phyloP scores from a whole-genome alignment of 1,140 invertebrate species.

The Drosophila neocordata region DNA sequence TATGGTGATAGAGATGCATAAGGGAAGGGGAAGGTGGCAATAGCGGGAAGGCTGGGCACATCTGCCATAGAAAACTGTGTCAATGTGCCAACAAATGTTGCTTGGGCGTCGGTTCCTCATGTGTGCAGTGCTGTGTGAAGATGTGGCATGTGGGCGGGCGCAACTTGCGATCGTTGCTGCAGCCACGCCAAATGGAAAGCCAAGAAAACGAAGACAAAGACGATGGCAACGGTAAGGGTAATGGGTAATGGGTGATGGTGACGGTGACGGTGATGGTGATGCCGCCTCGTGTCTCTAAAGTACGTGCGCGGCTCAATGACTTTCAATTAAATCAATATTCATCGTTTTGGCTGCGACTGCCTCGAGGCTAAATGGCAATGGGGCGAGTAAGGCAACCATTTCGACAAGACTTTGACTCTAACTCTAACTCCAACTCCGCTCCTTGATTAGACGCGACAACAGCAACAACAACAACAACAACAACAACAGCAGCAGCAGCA shows the following conservation, averaged over 20 bases:
- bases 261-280: not conserved
- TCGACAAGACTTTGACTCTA: slow-evolving; percentile 37
- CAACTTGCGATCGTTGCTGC: slow-evolving; percentile 59
- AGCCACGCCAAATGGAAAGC: slow-evolving; percentile 70
- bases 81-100: slow-evolving; percentile 68
- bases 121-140: slow-evolving; percentile 36
- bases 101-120: slow-evolving; percentile 56
- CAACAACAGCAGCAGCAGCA: slow-evolving; percentile 29
- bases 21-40: not conserved
- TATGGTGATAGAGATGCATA: slow-evolving; percentile 31
- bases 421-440: slow-evolving; percentile 60
- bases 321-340: slow-evolving; percentile 82
- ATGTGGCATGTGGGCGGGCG: slow-evolving; percentile 74
- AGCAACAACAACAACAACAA: slow-evolving; percentile 46
- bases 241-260: not conserved
- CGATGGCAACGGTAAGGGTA: not conserved
- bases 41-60: slow-evolving; percentile 52
- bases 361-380: slow-evolving; percentile 53
- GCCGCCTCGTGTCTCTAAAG: slow-evolving; percentile 57
- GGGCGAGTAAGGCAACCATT: slow-evolving; percentile 2
- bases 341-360: slow-evolving; percentile 73
- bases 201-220: not conserved
- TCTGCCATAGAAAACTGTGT: slow-evolving; percentile 76
- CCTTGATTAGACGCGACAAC: slow-evolving; percentile 79
- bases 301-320: slow-evolving; percentile 75